Base-by-base conservation (phyloP, 2,797 vertebrate genomes). In the Pangasius djambal region DNA sequence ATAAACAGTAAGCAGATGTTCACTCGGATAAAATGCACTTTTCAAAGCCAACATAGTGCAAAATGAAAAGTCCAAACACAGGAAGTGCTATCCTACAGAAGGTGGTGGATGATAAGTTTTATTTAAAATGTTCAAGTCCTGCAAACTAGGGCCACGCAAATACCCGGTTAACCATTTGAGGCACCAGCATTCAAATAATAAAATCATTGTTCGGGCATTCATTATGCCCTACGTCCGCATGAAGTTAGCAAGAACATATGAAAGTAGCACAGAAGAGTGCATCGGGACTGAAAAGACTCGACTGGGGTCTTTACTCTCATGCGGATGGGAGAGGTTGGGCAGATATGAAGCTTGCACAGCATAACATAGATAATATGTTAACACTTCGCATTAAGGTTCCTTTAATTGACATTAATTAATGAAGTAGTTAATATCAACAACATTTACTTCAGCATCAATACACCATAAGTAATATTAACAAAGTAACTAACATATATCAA, bases 1-100 rank as follows among this genome's bases (percentile, higher is more conserved):
- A 89, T 89, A 89, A 87, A 37, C 69, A 78, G 78, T 65, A 3
- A 78, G 8, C 87, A 87, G 87, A 85, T 61, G 65, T 59, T 83
- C 9, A 16, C 25, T 67, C 83, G 15, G 63, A 90, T 85, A 85
- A 88, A 72, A 69, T 28, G 5, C 5, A 67, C 83, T 22, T 83
- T 70, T 83, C 40, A 31, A 28, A 55, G 31, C 59, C 79, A 67
- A 69, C 16, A 0, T 25, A 87, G 31, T 31, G 28, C 31, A 40
- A 75, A 44, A 75, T n/a, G 74, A 79, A 69, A 25, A 82, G 28
- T 50, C 37, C 72, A 79, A 78, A 87, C 34, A 69, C 61, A 87
- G 86, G 70, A 87, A 37, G 48, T 25, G 65, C 28, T 57, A 40
- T 44, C 20, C 22, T 4, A 34, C 77, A 82, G 25, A 81, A 85